Conservation (phyloP, 1,140 invertebrate genomes). For the Drosophila triauraria region DNA sequence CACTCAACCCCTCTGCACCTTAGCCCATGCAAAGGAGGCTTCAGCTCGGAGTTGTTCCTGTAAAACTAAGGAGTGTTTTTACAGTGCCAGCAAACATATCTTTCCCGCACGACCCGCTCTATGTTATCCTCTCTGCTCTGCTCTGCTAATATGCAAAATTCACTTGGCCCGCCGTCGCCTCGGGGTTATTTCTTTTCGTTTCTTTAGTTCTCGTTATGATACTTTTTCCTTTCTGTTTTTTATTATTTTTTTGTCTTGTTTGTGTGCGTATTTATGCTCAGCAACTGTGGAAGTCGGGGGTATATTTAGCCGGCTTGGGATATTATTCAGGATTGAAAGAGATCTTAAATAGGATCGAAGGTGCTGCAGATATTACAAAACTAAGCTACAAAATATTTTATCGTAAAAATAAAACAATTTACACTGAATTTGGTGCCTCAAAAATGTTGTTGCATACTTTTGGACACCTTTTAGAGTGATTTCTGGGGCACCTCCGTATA, state of each 20-base stretch:
- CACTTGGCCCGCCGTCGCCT: conserved; percentile 58
- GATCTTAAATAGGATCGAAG: background rate
- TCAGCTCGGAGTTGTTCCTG: conserved; percentile 30
- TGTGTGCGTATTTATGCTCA: conserved; percentile 31
- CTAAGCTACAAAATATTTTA: too few relatives aligned
- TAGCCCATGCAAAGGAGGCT: conserved; percentile 30
- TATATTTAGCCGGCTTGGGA: background rate
- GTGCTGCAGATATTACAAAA: too few relatives aligned
- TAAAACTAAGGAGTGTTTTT: conserved; percentile 62
- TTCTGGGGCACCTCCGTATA: too few relatives aligned
- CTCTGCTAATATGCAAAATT: conserved; percentile 74
- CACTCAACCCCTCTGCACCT: conserved; percentile 17
- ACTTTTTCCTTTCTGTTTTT: conserved; percentile 18
- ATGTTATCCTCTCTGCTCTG: conserved; percentile 1
- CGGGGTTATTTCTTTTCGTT: conserved; percentile 39
- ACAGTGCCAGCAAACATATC: conserved; percentile 53
- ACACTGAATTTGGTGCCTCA: background rate
- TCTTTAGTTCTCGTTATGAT: conserved; percentile 11
- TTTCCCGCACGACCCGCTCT: conserved; percentile 1
- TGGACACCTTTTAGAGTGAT: too few relatives aligned
- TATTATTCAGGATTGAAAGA: background rate
- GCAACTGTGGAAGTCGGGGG: background rate
- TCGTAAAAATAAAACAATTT: background rate
- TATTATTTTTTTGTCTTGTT: conserved; percentile 10
- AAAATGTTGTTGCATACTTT: too few relatives aligned